Conservation (phyloP, 2,888 invertebrate species). For the Pandemis cinnamomeana region DNA sequence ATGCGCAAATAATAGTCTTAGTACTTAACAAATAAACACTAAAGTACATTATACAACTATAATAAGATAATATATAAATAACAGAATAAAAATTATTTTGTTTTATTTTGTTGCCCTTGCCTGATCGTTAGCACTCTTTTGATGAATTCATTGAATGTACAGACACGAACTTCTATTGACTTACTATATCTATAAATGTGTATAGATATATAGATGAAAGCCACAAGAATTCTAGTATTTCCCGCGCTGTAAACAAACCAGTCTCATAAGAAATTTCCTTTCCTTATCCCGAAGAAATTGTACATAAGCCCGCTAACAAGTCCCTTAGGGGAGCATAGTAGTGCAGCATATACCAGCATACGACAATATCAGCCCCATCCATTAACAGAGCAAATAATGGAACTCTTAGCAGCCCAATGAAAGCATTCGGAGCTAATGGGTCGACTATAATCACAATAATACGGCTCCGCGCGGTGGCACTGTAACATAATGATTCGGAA, state of each 20-base stretch:
- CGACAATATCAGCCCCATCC: conserved; percentile 13
- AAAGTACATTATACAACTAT: too few species aligned
- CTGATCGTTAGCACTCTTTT: too few species aligned
- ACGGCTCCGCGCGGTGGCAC: neutral
- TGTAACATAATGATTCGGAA: neutral
- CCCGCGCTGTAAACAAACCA: neutral
- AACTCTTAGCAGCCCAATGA: conserved; percentile 14
- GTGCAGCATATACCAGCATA: conserved; percentile 10
- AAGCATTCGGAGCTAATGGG: conserved; percentile 17
- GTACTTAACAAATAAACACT: too few species aligned
- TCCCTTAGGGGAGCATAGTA: neutral
- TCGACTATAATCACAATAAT: conserved; percentile 9
- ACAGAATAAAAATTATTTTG: too few species aligned
- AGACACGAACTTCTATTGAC: too few species aligned
- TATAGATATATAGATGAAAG: too few species aligned
- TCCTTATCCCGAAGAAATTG: neutral
- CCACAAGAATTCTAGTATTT: neutral
- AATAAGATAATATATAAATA: too few species aligned
- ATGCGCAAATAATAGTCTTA: too few species aligned
- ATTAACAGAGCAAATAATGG: conserved; percentile 21
- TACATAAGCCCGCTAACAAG: neutral
- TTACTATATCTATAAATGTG: too few species aligned
- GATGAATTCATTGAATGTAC: too few species aligned
- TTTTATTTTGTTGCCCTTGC: too few species aligned
- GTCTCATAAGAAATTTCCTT: neutral